Conservation (phyloP, 1,140 invertebrate species). For the Akabosia matsudoensis region DNA sequence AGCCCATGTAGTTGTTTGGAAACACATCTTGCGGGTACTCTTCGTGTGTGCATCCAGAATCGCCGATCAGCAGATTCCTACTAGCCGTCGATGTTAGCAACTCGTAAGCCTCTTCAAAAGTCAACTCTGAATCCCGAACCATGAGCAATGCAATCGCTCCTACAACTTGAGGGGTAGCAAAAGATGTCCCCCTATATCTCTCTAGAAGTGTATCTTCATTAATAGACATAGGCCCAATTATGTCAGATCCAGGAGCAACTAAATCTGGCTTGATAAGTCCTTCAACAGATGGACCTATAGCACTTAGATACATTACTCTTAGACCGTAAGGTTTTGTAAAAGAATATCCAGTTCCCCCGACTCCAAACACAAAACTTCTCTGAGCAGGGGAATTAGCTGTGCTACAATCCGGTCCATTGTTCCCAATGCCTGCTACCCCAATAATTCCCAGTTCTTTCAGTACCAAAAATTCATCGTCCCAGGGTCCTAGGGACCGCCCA, state of each 20-base stretch:
- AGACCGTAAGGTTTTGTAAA: too few species aligned
- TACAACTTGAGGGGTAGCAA: background rate
- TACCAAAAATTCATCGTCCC: background rate
- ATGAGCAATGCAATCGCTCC: background rate
- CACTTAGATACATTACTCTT: background rate
- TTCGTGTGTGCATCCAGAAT: background rate
- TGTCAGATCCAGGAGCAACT: conserved; percentile 23
- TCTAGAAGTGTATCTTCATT: background rate
- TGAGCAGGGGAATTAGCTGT: conserved; percentile 28
- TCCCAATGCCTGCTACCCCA: conserved; percentile 8
- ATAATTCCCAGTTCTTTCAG: background rate
- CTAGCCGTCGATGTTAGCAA: background rate
- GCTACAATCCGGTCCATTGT: background rate
- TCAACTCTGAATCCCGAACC: background rate
- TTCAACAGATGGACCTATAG: conserved; percentile 9
- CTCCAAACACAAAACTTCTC: conserved; percentile 27
- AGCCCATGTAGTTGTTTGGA: background rate
- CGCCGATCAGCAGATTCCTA: background rate
- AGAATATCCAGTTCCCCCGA: conserved; percentile 28
- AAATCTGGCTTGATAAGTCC: conserved; percentile 26
- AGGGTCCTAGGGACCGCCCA: background rate
- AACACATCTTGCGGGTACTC: background rate
- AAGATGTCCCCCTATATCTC: background rate
- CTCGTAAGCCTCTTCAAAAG: background rate
- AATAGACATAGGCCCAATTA: background rate